Percentiles rank a stretch among this genome's conserved stretches.
Conservation (phyloP, 2,888 invertebrate species). For the Caenorhabditis virilis region DNA sequence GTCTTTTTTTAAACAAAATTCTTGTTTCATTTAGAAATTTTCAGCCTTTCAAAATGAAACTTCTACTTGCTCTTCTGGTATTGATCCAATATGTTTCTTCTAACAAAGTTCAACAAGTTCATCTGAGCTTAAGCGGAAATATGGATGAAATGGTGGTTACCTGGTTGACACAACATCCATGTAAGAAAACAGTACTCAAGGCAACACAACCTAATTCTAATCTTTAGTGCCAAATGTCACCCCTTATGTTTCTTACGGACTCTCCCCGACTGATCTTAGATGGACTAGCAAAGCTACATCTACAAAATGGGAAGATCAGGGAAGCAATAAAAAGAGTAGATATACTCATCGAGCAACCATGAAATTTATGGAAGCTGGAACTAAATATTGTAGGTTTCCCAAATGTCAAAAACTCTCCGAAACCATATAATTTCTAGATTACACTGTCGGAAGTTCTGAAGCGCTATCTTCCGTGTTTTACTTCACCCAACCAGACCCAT, state of each 20-base stretch:
- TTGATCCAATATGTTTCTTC: neutral
- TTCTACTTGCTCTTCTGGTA: too few relatives aligned
- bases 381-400: constrained; percentile 31
- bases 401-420: neutral
- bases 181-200: constrained; percentile 11
- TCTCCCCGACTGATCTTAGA: constrained; percentile 10
- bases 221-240: constrained; percentile 36
- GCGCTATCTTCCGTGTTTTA: constrained; percentile 49
- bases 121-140: constrained; percentile 34
- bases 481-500: constrained; percentile 50
- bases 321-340: constrained; percentile 11
- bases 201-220: too few relatives aligned
- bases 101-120: constrained; percentile 27
- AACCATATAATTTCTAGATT: constrained; percentile 43
- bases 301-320: constrained; percentile 32
- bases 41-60: too few relatives aligned
- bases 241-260: constrained; percentile 23
- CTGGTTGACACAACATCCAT: constrained; percentile 39
- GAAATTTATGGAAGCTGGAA: constrained; percentile 28
- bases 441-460: constrained; percentile 57
- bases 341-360: constrained; percentile 30
- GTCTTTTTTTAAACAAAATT: too few relatives aligned
- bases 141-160: constrained; percentile 44
- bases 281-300: constrained; percentile 28
- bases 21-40: too few relatives aligned